Conservation (phyloP, 1,140 invertebrate species). For the Triops longicaudatus region DNA sequence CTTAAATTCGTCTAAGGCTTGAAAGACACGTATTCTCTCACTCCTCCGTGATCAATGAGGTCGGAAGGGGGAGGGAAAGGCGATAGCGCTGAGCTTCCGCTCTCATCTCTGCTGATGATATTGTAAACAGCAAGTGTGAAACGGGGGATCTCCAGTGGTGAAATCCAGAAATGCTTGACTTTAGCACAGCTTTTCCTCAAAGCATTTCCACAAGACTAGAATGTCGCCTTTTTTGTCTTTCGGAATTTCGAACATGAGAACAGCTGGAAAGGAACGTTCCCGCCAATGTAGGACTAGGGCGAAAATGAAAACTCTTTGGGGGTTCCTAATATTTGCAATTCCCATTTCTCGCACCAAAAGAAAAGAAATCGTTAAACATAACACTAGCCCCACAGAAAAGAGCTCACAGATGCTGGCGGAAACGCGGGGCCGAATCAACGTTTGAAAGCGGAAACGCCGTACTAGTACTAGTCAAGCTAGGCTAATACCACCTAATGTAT, state of each 20-base stretch:
- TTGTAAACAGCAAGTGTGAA: neutral
- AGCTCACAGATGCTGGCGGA: neutral
- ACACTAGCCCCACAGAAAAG: neutral
- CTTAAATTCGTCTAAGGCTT: neutral
- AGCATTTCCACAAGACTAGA: no score
- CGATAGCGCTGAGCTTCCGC: neutral
- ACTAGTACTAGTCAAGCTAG: neutral
- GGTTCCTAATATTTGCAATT: neutral
- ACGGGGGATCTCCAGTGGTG: neutral
- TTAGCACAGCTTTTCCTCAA: neutral
- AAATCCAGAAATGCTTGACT: neutral
- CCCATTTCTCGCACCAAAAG: neutral
- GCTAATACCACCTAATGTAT: neutral
- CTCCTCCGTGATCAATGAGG: conserved; percentile 4
- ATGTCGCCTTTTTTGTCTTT: neutral
- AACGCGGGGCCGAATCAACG: neutral
- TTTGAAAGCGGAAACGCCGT: conserved; percentile 9
- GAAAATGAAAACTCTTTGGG: neutral
- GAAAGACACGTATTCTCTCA: neutral
- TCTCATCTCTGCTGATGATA: conserved; percentile 1
- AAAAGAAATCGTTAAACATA: neutral
- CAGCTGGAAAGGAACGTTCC: neutral
- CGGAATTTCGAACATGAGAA: neutral
- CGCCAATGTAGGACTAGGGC: neutral
- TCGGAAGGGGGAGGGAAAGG: conserved; percentile 11